Base-by-base conservation (phyloP, 2,888 invertebrate species). In the Ormyrus thymus region DNA sequence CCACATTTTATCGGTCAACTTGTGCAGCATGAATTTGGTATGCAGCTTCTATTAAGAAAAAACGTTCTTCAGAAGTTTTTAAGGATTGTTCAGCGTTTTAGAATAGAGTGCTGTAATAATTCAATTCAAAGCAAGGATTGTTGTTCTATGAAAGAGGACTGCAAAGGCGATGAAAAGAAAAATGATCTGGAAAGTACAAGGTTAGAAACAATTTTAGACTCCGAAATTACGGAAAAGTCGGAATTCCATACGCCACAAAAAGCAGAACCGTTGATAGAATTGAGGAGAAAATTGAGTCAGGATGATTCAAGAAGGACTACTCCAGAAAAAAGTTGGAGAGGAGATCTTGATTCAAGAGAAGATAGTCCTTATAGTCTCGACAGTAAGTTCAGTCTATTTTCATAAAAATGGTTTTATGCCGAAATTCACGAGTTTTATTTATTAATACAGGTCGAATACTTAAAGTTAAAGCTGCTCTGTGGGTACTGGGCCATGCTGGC, bases 1-100 rank as follows among this genome's bases (percentile, higher is more conserved):
- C 94, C 96, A 58, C 97, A 98, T 92, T 91, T 97, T 80, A 95
- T 97, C 91, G 96, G 96, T 2, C 95, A 97, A 88, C 92, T 97
- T 82, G 93, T 93, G 11, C 94, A 94, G 86, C 96, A 96, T 86
- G 91, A 91, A 46, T 89, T 91, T 59, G 93, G 94, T 5, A 90
- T 93, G 83, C 91, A 92, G 76, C 87, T 93, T 81, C 86, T 95
- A 29, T 84, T 92, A 9, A 90, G 92, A 65, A 89, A 92, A 83
- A 91, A 92, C 50, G 90, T 91, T 10, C 88, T 93, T 48, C 91
- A 92, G 29, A 87, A 87, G 72, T 90, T 91, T 55, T 88, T 91
- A 0, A 88, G 92, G 84, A 90, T 92, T 56, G 81, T 89, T 53
- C 87, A 87, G 64, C 82, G 88, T 15, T 89, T 89, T 78, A 84